Conservation (phyloP, 2,797 vertebrate species). For the Heterohyrax brucei region DNA sequence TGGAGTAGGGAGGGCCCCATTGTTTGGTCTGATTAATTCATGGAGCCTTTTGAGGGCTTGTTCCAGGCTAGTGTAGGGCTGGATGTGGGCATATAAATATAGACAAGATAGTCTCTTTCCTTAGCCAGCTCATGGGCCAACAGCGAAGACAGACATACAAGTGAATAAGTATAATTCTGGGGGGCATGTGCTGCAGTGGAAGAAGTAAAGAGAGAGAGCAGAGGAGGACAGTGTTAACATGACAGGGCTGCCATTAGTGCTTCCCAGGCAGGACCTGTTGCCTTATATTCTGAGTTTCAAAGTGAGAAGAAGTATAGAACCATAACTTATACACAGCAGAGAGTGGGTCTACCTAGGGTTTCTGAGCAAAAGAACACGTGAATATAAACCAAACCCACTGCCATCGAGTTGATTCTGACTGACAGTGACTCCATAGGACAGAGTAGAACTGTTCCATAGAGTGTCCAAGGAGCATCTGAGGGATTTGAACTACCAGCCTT, state of each 20-base stretch:
- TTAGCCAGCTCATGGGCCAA: not conserved
- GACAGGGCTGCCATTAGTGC: not conserved
- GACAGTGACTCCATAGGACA: no score
- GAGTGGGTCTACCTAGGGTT: no score
- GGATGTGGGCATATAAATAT: not conserved
- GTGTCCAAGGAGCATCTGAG: no score
- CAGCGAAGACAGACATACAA: not conserved
- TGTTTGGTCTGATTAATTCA: fast-evolving
- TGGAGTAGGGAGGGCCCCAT: not conserved
- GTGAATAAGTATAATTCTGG: not conserved
- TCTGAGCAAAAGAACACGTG: not conserved
- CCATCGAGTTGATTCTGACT: no score
- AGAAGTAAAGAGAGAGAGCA: fast-evolving
- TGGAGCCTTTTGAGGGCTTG: no score
- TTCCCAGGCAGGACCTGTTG: not conserved
- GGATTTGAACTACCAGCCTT: no score
- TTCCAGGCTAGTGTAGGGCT: not conserved
- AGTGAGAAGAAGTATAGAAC: not conserved
- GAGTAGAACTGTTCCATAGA: no score
- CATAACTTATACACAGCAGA: not conserved
- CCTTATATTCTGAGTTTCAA: not conserved
- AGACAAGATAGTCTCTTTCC: not conserved
- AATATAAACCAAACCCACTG: no score
- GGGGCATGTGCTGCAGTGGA: not conserved
- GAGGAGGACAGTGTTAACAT: fast-evolving